phyloP scores from a whole-genome alignment of 2,888 invertebrate genomes.

The Phorcus lineatus region DNA sequence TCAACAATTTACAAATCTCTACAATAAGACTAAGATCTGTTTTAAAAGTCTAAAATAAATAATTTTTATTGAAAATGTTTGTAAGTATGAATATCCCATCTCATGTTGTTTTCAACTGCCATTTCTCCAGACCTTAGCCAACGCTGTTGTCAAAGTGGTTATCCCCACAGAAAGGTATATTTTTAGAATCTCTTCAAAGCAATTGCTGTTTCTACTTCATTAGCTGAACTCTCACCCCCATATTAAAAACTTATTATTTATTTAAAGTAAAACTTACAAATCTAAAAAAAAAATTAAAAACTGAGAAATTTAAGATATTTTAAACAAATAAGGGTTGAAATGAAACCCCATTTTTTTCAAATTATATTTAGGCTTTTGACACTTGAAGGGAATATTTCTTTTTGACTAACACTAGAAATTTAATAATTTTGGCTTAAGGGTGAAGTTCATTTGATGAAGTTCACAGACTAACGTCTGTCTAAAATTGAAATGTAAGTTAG shows the following conservation, averaged over 20 bases:
- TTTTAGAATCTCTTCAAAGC: conserved; percentile 35
- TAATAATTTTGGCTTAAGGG: too few species aligned
- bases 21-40: background rate
- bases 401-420: too few species aligned
- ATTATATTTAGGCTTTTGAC: too few species aligned
- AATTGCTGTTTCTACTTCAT: background rate
- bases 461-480: background rate
- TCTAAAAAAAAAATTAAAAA: too few species aligned
- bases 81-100: conserved; percentile 23
- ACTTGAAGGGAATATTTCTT: too few species aligned
- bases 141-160: conserved; percentile 96
- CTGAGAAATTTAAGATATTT: too few species aligned
- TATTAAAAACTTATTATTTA: too few species aligned
- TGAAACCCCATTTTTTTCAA: too few species aligned
- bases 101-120: conserved; percentile 63
- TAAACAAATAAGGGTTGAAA: too few species aligned
- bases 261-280: too few species aligned
- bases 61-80: conserved; percentile 16
- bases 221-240: too few species aligned
- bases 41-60: background rate
- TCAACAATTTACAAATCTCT: background rate
- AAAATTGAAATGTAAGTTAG: conserved; percentile 8
- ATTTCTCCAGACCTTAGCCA: conserved; percentile 85
- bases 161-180: conserved; percentile 95
- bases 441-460: background rate